These are phyloP conservation scores for Nebria ingens DNA, from an alignment of 1,140 invertebrate species.

Conservation along the genomic window DNA sequence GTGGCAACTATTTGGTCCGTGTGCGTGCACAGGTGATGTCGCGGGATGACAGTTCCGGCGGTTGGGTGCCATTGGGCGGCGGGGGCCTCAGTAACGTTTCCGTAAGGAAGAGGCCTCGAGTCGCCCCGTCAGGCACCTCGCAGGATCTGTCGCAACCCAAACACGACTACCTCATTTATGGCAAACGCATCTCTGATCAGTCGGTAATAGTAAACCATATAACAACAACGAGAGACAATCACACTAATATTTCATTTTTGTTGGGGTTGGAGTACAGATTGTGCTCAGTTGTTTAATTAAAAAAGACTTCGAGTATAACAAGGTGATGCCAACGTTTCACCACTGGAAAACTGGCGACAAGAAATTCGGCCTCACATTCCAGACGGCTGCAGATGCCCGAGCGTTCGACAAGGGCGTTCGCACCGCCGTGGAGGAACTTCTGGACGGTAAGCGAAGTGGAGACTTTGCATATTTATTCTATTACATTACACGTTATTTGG, in stretches of 20 bases:
- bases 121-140: conserved; percentile 31
- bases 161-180: conserved; percentile 84
- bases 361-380: conserved; percentile 90
- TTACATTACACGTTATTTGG: not conserved
- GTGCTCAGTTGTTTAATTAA: conserved; percentile 91
- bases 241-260: not conserved
- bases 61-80: conserved; percentile 88
- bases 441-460: conserved; percentile 63
- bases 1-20: conserved; percentile 85
- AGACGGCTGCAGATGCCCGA: conserved; percentile 83
- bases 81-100: conserved; percentile 88
- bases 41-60: conserved; percentile 89
- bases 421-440: conserved; percentile 79
- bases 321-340: conserved; percentile 96
- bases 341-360: conserved; percentile 94
- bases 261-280: conserved; percentile 52
- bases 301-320: conserved; percentile 93
- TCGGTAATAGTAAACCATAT: conserved; percentile 60
- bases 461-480: conserved; percentile 8
- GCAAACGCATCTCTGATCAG: conserved; percentile 83
- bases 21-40: conserved; percentile 98
- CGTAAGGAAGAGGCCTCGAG: conserved; percentile 60
- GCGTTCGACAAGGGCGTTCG: conserved; percentile 90
- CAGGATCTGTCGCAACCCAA: conserved; percentile 29
- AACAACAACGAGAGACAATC: not conserved